Conservation (phyloP, 2,797 vertebrate species). For the Cossypha heuglini region DNA sequence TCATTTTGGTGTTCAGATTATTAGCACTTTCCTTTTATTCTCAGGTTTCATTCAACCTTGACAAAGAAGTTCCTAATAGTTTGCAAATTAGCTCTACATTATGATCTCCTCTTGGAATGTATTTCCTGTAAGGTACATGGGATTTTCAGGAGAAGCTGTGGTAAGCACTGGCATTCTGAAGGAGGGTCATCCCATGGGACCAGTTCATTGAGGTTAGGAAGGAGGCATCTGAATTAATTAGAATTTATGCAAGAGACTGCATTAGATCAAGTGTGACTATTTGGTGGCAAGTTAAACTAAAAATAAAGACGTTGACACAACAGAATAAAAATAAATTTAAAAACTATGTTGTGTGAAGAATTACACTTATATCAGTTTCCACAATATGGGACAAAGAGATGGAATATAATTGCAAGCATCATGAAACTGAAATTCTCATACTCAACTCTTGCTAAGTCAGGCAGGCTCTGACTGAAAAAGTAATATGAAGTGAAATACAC, state of each 20-base stretch:
- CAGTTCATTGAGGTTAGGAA: background rate
- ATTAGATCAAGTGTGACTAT: background rate
- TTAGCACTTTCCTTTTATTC: background rate
- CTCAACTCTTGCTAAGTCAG: background rate
- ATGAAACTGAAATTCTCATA: background rate
- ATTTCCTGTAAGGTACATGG: background rate
- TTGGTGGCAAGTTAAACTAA: background rate
- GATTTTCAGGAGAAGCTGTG: background rate
- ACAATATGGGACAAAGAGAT: background rate
- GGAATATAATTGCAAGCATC: background rate
- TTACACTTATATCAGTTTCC: background rate
- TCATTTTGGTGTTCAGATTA: background rate
- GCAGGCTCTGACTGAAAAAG: background rate
- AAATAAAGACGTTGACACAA: background rate
- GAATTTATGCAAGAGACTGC: background rate
- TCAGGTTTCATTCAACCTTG: background rate
- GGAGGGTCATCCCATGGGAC: background rate
- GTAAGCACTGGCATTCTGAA: background rate
- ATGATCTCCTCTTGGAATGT: background rate
- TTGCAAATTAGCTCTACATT: background rate
- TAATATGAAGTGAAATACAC: background rate
- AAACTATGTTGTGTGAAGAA: fast-evolving
- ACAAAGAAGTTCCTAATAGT: background rate
- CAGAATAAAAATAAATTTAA: background rate
- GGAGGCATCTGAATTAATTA: background rate